Conservation (phyloP, 2,888 invertebrate genomes). For the Pandemis heparana region DNA sequence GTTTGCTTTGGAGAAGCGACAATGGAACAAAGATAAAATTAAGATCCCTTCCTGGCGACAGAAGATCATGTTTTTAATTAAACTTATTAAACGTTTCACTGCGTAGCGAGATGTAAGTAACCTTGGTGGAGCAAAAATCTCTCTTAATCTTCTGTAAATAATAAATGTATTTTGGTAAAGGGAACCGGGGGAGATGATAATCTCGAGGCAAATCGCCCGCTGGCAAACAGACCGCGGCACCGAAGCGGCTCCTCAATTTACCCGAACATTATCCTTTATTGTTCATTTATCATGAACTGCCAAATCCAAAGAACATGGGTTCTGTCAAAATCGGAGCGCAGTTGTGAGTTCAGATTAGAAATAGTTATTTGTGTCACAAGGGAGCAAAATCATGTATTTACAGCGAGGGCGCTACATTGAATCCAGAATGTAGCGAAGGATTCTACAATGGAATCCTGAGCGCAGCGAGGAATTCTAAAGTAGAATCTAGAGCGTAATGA, state of each 20-base stretch:
- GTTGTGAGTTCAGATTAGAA: not conserved
- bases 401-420: too few species aligned
- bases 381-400: too few species aligned
- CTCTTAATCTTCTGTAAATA: slow-evolving; percentile 14
- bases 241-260: not conserved
- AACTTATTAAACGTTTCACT: slow-evolving; percentile 16
- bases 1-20: slow-evolving; percentile 3
- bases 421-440: too few species aligned
- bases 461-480: too few species aligned
- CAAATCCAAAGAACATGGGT: slow-evolving; percentile 9
- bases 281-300: slow-evolving; percentile 27
- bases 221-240: not conserved
- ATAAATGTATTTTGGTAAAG: slow-evolving; percentile 8
- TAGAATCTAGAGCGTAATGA: too few species aligned
- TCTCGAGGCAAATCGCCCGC: not conserved
- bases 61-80: slow-evolving; percentile 17
- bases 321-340: not conserved
- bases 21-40: slow-evolving; percentile 8
- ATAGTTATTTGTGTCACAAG: too few species aligned
- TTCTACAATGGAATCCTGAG: too few species aligned
- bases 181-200: not conserved
- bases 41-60: not conserved
- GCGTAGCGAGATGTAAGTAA: slow-evolving; percentile 6
- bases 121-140: not conserved
- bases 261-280: slow-evolving; percentile 24